Evolutionary conservation across 1,140 invertebrate genomes (phyloP).

Genomic region (Leptinotarsa undecemlineata): DNA sequence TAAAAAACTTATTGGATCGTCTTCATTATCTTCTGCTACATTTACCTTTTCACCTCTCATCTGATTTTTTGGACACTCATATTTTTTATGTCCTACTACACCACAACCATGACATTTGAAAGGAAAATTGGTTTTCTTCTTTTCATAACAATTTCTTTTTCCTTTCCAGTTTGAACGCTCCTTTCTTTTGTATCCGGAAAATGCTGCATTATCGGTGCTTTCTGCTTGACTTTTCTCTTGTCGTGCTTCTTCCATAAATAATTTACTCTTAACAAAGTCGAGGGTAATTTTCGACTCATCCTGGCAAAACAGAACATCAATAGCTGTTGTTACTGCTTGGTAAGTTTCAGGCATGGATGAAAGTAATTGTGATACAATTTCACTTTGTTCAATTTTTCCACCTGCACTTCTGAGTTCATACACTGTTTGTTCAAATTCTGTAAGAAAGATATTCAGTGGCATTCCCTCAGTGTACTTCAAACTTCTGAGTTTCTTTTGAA

Average conservation of each 20-base stretch:
- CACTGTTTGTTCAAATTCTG: slow-evolving; percentile 12
- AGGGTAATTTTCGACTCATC: not conserved
- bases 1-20: too few relatives aligned
- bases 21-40: not conserved
- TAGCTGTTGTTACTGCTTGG: not conserved
- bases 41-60: slow-evolving; percentile 3
- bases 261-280: slow-evolving; percentile 15
- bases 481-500: slow-evolving; percentile 16
- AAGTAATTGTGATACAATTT: not conserved
- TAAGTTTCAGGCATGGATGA: not conserved
- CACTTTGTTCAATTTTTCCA: not conserved
- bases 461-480: not conserved
- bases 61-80: slow-evolving; percentile 2
- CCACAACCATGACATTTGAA: slow-evolving; percentile 17
- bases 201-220: not conserved
- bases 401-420: too few relatives aligned
- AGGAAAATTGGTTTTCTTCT: not conserved
- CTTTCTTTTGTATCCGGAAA: not conserved
- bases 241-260: slow-evolving; percentile 10
- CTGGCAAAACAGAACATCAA: not conserved
- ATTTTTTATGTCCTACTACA: slow-evolving; percentile 3
- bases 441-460: not conserved
- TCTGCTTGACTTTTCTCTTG: not conserved
- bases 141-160: not conserved
- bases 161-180: not conserved